phyloP scores from a whole-genome alignment of 2,888 invertebrate species.

The Macropis europaea region DNA sequence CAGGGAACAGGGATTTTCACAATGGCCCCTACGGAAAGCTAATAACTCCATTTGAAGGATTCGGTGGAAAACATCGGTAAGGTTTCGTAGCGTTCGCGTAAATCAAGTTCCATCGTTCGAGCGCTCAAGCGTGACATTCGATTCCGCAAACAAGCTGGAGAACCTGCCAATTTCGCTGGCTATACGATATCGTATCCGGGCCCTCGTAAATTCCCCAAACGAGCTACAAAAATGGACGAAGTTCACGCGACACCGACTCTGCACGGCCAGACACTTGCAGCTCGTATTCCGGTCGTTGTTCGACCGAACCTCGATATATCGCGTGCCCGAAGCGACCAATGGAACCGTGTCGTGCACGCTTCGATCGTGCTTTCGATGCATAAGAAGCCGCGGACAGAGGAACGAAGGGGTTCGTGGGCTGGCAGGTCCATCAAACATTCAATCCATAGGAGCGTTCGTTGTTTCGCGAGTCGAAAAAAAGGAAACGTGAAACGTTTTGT shows the following conservation, averaged over 20 bases:
- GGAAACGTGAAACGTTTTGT: conserved; percentile 58
- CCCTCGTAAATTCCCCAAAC: conserved; percentile 34
- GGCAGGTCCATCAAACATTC: conserved; percentile 57
- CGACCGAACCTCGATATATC: conserved; percentile 16
- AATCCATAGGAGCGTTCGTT: conserved; percentile 51
- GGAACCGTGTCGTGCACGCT: conserved; percentile 21
- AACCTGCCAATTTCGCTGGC: conserved; percentile 39
- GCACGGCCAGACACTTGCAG: conserved; percentile 1
- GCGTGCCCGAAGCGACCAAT: conserved; percentile 23
- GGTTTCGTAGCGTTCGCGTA: conserved; percentile 1
- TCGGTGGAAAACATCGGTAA: neutral
- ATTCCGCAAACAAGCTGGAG: conserved; percentile 34
- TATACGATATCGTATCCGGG: conserved; percentile 19
- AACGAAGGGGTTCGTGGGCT: conserved; percentile 4
- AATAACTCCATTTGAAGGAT: neutral
- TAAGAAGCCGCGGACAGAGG: neutral
- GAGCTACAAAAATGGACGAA: conserved; percentile 36
- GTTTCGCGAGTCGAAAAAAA: neutral
- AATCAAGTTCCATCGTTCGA: neutral
- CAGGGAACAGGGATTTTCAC: neutral
- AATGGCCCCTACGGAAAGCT: neutral
- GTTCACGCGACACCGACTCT: conserved; percentile 25
- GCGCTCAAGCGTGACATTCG: conserved; percentile 33
- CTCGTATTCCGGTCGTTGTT: conserved; percentile 12
- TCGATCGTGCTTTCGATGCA: conserved; percentile 14